These are phyloP conservation scores for Addax nasomaculatus DNA, from an alignment of 2,113 vertebrate genomes.

Conservation along the genomic window DNA sequence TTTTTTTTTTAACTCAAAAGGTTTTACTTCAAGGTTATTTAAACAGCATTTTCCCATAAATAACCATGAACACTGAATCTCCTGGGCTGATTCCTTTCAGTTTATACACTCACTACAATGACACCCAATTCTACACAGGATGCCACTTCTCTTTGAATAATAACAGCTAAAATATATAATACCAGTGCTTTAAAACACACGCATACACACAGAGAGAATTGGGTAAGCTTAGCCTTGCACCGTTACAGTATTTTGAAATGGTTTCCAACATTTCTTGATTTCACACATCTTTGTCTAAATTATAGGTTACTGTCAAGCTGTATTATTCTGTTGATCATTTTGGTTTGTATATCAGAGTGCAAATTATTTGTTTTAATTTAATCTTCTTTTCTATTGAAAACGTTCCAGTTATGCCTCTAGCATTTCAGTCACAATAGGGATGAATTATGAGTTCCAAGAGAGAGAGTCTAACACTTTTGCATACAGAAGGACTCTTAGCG, in stretches of 20 bases:
- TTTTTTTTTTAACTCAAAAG: constrained; percentile 31
- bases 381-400: not conserved
- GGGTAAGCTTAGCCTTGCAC: constrained; percentile 12
- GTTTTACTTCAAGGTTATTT: constrained; percentile 72
- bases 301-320: not conserved
- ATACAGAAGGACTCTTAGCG: not conserved
- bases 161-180: constrained; percentile 53
- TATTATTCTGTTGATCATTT: not conserved
- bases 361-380: constrained; percentile 38
- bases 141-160: constrained; percentile 49
- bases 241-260: not conserved
- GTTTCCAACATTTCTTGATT: constrained; percentile 27
- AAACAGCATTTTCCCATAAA: constrained; percentile 61
- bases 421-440: not conserved
- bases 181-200: not conserved
- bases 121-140: constrained; percentile 39
- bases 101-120: constrained; percentile 41
- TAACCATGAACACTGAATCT: constrained; percentile 49
- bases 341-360: not conserved
- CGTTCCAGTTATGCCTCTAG: not conserved
- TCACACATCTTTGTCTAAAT: constrained; percentile 23
- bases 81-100: constrained; percentile 49
- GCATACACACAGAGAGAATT: not conserved
- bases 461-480: not conserved
- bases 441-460: not conserved